A percentile compares a stretch with the other conserved stretches of the same genome.
Evolutionary conservation across 2,113 vertebrate species (phyloP).

Genomic region (Puma concolor): DNA sequence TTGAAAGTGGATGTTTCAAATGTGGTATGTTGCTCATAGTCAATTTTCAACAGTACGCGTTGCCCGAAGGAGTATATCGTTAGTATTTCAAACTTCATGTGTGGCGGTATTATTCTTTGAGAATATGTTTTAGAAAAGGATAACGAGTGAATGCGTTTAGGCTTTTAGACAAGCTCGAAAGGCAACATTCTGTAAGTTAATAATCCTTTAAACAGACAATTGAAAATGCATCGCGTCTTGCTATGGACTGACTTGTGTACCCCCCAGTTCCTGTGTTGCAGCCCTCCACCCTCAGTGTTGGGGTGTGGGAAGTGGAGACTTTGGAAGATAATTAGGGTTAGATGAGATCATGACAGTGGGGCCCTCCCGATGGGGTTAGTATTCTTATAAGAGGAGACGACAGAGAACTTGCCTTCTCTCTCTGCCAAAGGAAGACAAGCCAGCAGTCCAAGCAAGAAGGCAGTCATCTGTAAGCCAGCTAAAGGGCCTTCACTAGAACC

Average conservation of each 20-base stretch:
- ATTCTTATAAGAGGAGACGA: neutral
- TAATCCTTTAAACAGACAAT: constrained; percentile 24
- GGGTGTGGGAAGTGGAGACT: neutral
- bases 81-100: constrained; percentile 32
- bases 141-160: neutral
- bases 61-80: neutral
- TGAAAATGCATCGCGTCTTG: neutral
- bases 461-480: neutral
- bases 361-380: neutral
- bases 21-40: neutral
- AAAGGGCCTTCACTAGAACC: neutral
- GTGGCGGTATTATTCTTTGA: neutral
- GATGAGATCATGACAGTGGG: neutral
- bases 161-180: constrained; percentile 10
- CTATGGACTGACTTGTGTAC: neutral
- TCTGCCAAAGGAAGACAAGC: neutral
- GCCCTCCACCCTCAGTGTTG: neutral
- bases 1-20: neutral
- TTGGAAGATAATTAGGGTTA: neutral
- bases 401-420: neutral
- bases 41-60: neutral
- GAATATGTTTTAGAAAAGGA: neutral
- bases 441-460: neutral
- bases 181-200: neutral
- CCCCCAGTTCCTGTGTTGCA: neutral